A percentile compares a stretch with the other conserved stretches of the same genome.
Evolutionary conservation across 2,113 vertebrate species (phyloP).

Genomic region (Otus sunia): DNA sequence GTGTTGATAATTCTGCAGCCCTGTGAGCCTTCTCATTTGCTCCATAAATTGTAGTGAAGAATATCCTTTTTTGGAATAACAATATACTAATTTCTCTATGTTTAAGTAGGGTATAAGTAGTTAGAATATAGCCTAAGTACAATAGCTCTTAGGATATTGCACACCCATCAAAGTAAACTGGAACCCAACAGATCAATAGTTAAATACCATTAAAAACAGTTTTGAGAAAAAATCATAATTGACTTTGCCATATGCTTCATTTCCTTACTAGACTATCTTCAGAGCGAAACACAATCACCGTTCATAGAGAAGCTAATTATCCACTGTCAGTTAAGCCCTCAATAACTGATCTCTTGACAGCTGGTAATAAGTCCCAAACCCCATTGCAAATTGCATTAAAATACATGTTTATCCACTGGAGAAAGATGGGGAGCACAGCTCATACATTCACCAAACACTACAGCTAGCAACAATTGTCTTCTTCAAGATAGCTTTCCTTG

Average conservation of each 20-base stretch:
- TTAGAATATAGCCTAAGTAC: background rate
- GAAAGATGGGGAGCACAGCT: background rate
- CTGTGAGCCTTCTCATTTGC: background rate
- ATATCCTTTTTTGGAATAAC: background rate
- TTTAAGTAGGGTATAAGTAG: constrained; percentile 24
- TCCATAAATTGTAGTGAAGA: background rate
- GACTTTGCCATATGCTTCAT: constrained; percentile 62
- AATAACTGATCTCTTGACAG: constrained; percentile 63
- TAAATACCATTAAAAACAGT: constrained; percentile 62
- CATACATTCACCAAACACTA: background rate
- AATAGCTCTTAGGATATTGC: background rate
- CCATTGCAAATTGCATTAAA: constrained; percentile 35
- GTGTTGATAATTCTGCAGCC: constrained; percentile 1
- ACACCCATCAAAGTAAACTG: constrained; percentile 47
- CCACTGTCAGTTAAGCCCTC: constrained; percentile 57
- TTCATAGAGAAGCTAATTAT: constrained; percentile 65
- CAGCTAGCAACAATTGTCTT: background rate
- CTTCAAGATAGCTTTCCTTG: background rate
- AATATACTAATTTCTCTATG: background rate
- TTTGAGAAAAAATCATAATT: constrained; percentile 62
- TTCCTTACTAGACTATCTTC: constrained; percentile 31
- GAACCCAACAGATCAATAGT: constrained; percentile 64
- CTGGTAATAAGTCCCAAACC: constrained; percentile 56
- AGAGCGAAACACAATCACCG: constrained; percentile 52
- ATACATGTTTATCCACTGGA: constrained; percentile 41